Evolutionary conservation across 2,888 invertebrate species (phyloP).

Genomic region (Callinectes sapidus): DNA sequence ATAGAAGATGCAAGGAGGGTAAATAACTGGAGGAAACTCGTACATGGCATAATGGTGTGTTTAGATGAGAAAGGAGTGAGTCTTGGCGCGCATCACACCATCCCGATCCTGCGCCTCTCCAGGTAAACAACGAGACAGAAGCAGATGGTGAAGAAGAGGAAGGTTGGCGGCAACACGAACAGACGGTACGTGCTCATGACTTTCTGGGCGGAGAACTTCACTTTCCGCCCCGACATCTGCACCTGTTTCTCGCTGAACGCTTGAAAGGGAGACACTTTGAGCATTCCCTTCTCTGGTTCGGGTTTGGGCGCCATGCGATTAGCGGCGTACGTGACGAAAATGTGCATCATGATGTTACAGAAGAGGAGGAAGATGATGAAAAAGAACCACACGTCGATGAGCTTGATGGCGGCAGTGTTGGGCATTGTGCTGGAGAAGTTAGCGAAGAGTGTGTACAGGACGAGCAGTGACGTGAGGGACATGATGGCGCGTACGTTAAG

Average conservation of each 20-base stretch:
- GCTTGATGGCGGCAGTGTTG: slow-evolving; percentile 56
- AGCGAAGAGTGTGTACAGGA: slow-evolving; percentile 51
- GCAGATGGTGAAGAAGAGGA: slow-evolving; percentile 4
- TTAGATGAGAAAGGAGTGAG: too few species aligned
- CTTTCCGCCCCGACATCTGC: not conserved
- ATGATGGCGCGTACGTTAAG: slow-evolving; percentile 50
- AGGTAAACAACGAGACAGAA: not conserved
- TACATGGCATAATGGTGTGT: not conserved
- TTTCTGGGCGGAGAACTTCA: not conserved
- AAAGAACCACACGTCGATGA: slow-evolving; percentile 57
- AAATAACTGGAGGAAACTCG: too few species aligned
- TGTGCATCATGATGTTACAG: slow-evolving; percentile 54
- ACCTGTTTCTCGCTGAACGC: not conserved
- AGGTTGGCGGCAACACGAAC: not conserved
- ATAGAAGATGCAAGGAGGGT: too few species aligned
- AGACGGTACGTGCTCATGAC: not conserved
- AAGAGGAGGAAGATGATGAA: slow-evolving; percentile 55
- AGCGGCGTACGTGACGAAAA: slow-evolving; percentile 28
- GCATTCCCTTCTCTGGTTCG: not conserved
- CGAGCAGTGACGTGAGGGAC: slow-evolving; percentile 51
- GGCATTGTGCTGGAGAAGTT: slow-evolving; percentile 51
- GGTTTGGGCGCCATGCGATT: not conserved
- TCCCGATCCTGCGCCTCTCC: not conserved
- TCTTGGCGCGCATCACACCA: too few species aligned
- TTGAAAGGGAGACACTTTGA: not conserved